These are phyloP conservation scores for Sisyra nigra DNA, from an alignment of 2,888 invertebrate genomes.

Conservation along the genomic window DNA sequence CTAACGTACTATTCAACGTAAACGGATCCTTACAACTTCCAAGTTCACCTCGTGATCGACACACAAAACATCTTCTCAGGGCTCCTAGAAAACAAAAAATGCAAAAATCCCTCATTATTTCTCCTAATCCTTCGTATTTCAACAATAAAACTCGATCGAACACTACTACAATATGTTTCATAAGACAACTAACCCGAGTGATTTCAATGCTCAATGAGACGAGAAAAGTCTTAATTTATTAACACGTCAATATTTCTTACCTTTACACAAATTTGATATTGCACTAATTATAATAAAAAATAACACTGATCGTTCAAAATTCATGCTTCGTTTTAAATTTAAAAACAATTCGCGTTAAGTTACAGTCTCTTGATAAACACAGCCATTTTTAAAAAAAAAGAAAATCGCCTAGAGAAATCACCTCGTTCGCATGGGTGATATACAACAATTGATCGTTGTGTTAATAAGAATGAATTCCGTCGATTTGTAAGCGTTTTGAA, in stretches of 20 bases:
- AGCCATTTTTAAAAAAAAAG: background rate
- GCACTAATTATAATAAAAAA: no score
- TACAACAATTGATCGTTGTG: no score
- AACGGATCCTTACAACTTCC: constrained; percentile 85
- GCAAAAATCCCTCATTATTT: background rate
- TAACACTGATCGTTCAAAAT: background rate
- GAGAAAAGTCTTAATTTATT: no score
- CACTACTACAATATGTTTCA: background rate
- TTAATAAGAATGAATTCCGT: no score
- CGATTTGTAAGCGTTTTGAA: no score
- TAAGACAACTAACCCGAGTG: background rate
- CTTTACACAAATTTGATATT: no score
- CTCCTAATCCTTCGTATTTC: no score
- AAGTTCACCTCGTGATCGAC: constrained; percentile 72
- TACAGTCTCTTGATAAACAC: background rate
- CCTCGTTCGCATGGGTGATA: no score
- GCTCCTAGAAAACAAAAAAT: constrained; percentile 33
- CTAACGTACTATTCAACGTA: constrained; percentile 58
- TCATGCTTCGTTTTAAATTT: background rate
- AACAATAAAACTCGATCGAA: background rate
- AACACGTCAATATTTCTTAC: no score
- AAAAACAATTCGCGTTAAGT: background rate
- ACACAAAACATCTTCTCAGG: constrained; percentile 61
- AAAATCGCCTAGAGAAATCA: background rate
- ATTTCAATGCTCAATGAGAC: background rate